phyloP scores from a whole-genome alignment of 2,113 vertebrate species.

The Oncorhynchus masou region DNA sequence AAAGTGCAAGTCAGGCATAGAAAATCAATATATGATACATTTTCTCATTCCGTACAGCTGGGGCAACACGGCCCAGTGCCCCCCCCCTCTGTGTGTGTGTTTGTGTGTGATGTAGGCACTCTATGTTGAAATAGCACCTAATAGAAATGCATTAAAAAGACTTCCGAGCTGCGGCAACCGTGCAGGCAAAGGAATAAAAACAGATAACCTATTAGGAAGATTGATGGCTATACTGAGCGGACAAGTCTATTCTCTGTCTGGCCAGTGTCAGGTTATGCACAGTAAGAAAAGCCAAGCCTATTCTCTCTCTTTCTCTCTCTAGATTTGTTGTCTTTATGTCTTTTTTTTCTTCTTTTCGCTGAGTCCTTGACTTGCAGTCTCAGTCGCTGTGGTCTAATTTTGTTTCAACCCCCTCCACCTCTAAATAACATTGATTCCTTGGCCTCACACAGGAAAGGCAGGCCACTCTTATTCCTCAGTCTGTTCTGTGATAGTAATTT shows the following conservation, averaged over 20 bases:
- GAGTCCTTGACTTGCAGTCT: slow-evolving; percentile 28
- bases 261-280: slow-evolving; percentile 10
- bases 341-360: slow-evolving; percentile 32
- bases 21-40: slow-evolving; percentile 56
- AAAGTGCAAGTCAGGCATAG: slow-evolving; percentile 43
- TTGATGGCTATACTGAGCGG: slow-evolving; percentile 39
- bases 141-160: slow-evolving; percentile 58
- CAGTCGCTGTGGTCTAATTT: not conserved
- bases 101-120: slow-evolving; percentile 31
- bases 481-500: slow-evolving; percentile 9
- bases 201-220: slow-evolving; percentile 40
- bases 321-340: not conserved
- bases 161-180: slow-evolving; percentile 36
- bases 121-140: slow-evolving; percentile 49
- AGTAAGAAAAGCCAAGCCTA: slow-evolving; percentile 32
- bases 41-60: slow-evolving; percentile 44
- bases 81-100: slow-evolving; percentile 1
- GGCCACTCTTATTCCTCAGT: not conserved
- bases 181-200: slow-evolving; percentile 32
- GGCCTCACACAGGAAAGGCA: not conserved
- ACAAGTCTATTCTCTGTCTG: slow-evolving; percentile 45
- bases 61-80: slow-evolving; percentile 11
- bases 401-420: not conserved
- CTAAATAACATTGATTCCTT: slow-evolving; percentile 2
- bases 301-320: slow-evolving; percentile 14